These are phyloP conservation scores for Lasius platythorax DNA, from an alignment of 2,888 invertebrate species.

Conservation along the genomic window DNA sequence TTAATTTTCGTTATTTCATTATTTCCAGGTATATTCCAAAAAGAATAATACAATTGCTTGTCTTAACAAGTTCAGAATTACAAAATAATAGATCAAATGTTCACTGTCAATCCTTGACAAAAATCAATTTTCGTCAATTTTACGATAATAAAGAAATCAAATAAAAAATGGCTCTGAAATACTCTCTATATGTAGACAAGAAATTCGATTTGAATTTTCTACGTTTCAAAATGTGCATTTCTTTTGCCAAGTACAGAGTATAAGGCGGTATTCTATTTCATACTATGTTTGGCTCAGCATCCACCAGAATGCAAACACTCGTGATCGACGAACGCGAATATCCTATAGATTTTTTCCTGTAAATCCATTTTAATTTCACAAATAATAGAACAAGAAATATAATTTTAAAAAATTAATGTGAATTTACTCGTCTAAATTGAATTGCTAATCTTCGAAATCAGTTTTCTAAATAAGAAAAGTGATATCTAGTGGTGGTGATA, in stretches of 20 bases:
- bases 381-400: not conserved
- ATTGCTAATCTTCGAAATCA: not conserved
- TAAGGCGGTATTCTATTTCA: conserved; percentile 42
- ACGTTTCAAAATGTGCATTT: not conserved
- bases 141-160: not conserved
- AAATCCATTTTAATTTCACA: not conserved
- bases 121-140: not conserved
- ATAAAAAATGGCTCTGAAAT: not conserved
- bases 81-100: not conserved
- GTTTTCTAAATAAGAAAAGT: not conserved
- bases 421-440: not conserved
- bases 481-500: not conserved
- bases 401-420: not conserved
- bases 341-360: not conserved
- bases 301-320: conserved; percentile 6
- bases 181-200: not conserved
- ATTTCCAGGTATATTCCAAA: not conserved
- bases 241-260: not conserved
- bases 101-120: not conserved
- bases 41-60: not conserved
- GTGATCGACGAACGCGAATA: conserved; percentile 11
- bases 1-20: conserved; percentile 28
- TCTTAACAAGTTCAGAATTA: not conserved
- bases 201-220: not conserved
- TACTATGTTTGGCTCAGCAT: conserved; percentile 35